These are phyloP conservation scores for Malaclemys terrapin DNA, from an alignment of 2,113 vertebrate species.

Conservation along the genomic window DNA sequence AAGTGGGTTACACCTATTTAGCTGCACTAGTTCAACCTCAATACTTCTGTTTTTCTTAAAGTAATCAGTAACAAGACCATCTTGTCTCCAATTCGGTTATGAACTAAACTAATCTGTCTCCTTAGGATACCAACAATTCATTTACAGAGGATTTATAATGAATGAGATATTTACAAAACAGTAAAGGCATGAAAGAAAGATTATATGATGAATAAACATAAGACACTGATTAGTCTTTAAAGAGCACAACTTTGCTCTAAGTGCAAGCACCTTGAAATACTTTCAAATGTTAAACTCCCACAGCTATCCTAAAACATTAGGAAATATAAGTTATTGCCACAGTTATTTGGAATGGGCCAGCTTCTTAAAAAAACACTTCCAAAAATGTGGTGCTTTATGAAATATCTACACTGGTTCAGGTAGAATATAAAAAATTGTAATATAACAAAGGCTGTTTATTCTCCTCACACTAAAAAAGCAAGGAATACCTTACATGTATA, in stretches of 20 bases:
- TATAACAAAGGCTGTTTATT: background rate
- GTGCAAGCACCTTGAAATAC: background rate
- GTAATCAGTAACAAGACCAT: background rate
- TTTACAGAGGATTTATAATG: background rate
- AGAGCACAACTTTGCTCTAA: conserved; percentile 9
- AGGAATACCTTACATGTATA: background rate
- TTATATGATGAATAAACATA: background rate
- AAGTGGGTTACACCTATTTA: background rate
- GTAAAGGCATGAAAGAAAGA: background rate
- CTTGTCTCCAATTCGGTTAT: background rate
- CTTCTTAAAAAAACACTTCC: background rate
- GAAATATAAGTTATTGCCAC: background rate
- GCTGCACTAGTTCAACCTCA: background rate
- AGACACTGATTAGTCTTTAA: conserved; percentile 10
- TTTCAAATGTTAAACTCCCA: background rate
- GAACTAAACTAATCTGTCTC: background rate
- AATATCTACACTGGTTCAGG: background rate
- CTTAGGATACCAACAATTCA: background rate
- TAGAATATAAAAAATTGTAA: background rate
- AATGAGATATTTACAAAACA: background rate
- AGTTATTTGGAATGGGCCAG: background rate
- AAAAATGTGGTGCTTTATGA: background rate
- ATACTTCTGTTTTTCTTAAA: background rate
- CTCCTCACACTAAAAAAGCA: background rate
- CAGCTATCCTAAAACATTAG: background rate